Evolutionary conservation across 2,888 invertebrate species (phyloP).

Genomic region (Myathropa florea): DNA sequence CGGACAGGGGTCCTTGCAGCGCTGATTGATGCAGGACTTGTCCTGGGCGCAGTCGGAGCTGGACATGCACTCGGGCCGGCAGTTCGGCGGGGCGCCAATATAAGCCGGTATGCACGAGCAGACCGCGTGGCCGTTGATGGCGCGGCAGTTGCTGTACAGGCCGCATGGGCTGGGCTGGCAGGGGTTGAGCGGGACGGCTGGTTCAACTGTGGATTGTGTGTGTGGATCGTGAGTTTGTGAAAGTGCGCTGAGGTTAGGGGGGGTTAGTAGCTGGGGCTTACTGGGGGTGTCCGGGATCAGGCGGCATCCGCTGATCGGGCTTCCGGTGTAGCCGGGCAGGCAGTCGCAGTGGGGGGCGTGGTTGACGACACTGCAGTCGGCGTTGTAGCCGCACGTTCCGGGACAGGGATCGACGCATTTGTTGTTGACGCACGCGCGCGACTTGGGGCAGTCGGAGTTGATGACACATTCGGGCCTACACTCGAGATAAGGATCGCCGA

Average conservation of each 20-base stretch:
- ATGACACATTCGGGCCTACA: constrained; percentile 87
- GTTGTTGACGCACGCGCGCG: constrained; percentile 86
- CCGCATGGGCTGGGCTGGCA: constrained; percentile 89
- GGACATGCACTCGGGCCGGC: constrained; percentile 90
- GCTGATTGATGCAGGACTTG: constrained; percentile 89
- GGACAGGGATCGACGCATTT: constrained; percentile 93
- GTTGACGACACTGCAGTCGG: constrained; percentile 86
- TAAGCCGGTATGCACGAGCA: constrained; percentile 90
- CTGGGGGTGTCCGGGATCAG: constrained; percentile 74
- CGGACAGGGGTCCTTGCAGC: constrained; percentile 90
- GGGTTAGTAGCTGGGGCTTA: constrained; percentile 75
- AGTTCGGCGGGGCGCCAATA: constrained; percentile 89
- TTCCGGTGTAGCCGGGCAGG: constrained; percentile 83
- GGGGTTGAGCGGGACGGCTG: constrained; percentile 81
- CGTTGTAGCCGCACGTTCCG: constrained; percentile 91
- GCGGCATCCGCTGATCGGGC: constrained; percentile 82
- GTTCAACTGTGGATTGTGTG: constrained; percentile 74
- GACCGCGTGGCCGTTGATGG: constrained; percentile 87
- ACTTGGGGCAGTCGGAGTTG: constrained; percentile 85
- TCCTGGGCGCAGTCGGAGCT: constrained; percentile 91
- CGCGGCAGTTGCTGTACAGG: constrained; percentile 89
- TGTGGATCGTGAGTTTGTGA: constrained; percentile 56
- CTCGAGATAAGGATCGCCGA: constrained; percentile 85
- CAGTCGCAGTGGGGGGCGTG: constrained; percentile 86
- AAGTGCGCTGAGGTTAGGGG: neutral